These are phyloP conservation scores for Ornithoptera priamus DNA, from an alignment of 2,888 invertebrate species.

Conservation along the genomic window DNA sequence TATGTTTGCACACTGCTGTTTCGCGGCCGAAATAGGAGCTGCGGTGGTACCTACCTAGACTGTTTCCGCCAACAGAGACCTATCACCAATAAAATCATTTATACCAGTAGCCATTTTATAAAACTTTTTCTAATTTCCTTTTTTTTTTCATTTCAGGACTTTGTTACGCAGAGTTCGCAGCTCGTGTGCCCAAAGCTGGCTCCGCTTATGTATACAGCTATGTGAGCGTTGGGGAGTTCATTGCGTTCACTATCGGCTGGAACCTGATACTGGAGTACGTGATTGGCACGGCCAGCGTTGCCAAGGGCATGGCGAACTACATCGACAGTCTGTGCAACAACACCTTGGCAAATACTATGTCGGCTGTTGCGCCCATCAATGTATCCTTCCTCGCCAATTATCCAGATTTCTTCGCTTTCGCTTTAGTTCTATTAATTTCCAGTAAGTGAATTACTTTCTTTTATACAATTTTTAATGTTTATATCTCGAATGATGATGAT, in stretches of 20 bases:
- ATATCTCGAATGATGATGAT: too few relatives aligned
- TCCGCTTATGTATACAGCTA: constrained; percentile 96
- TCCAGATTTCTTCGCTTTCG: constrained; percentile 89
- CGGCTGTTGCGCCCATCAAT: constrained; percentile 82
- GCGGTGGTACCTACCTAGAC: too few relatives aligned
- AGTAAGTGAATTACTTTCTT: constrained; percentile 65
- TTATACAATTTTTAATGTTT: too few relatives aligned
- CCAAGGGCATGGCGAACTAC: constrained; percentile 88
- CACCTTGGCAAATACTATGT: constrained; percentile 83
- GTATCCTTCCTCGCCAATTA: constrained; percentile 84
- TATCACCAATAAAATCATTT: too few relatives aligned
- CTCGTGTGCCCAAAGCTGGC: constrained; percentile 92
- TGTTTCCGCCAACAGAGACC: too few relatives aligned
- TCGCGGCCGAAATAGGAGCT: too few relatives aligned
- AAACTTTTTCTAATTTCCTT: background rate
- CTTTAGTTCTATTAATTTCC: constrained; percentile 84
- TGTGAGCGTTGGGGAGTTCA: constrained; percentile 94
- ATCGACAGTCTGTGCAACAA: constrained; percentile 86
- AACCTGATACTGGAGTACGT: constrained; percentile 94
- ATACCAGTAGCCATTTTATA: constrained; percentile 2
- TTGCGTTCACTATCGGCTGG: constrained; percentile 96
- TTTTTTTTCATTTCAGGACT: constrained; percentile 77
- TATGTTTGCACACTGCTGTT: too few relatives aligned
- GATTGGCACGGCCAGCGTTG: constrained; percentile 90
- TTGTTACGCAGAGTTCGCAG: constrained; percentile 95